Percentiles rank a stretch among this genome's conserved stretches.
phyloP scores from a whole-genome alignment of 2,888 invertebrate genomes.

The Cheilosia grossa region DNA sequence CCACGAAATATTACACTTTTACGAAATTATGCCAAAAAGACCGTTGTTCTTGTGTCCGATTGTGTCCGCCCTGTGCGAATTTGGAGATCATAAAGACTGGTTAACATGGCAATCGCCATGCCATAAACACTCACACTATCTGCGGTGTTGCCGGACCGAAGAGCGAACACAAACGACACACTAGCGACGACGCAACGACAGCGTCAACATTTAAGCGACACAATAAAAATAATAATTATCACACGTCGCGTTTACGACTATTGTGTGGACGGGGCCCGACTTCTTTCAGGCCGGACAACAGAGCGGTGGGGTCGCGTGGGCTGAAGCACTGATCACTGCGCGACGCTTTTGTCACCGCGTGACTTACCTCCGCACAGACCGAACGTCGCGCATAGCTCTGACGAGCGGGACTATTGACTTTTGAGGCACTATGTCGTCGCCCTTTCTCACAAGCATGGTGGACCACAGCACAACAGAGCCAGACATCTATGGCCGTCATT shows the following conservation, averaged over 20 bases:
- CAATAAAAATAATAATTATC: slow-evolving; percentile 75
- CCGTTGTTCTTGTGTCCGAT: slow-evolving; percentile 59
- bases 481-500: slow-evolving; percentile 67
- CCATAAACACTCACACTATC: slow-evolving; percentile 57
- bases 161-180: slow-evolving; percentile 47
- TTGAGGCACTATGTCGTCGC: slow-evolving; percentile 55
- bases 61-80: slow-evolving; percentile 56
- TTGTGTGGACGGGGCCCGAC: slow-evolving; percentile 50
- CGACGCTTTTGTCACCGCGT: slow-evolving; percentile 49
- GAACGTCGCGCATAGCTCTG: slow-evolving; percentile 49
- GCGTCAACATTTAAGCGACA: slow-evolving; percentile 70
- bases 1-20: slow-evolving; percentile 64
- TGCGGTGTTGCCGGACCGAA: slow-evolving; percentile 20
- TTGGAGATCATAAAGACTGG: slow-evolving; percentile 71
- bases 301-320: slow-evolving; percentile 55
- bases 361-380: slow-evolving; percentile 38
- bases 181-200: slow-evolving; percentile 64
- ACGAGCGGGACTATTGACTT: slow-evolving; percentile 59
- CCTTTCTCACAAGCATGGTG: slow-evolving; percentile 44
- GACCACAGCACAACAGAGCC: slow-evolving; percentile 11
- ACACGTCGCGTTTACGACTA: slow-evolving; percentile 69
- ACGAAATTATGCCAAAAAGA: slow-evolving; percentile 69
- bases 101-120: slow-evolving; percentile 72
- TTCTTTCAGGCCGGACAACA: not conserved
- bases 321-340: slow-evolving; percentile 27